Conservation (phyloP, 2,888 invertebrate species). For the Hermaeophaga mercurialis region DNA sequence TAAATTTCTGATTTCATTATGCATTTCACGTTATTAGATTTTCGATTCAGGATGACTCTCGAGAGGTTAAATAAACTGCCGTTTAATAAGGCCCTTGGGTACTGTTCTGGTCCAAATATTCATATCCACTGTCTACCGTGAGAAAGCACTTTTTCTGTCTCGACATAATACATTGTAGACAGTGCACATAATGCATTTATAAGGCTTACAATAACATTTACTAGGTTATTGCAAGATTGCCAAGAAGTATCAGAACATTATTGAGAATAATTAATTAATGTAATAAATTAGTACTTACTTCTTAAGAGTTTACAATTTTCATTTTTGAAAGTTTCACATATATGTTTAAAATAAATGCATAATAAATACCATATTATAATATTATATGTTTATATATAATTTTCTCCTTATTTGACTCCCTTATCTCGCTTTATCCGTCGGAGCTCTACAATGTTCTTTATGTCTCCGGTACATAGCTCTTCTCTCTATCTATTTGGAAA, state of each 20-base stretch:
- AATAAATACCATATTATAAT: no score
- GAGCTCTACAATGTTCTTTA: no score
- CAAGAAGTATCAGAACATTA: neutral
- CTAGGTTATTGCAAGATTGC: neutral
- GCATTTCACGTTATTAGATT: slow-evolving; percentile 7
- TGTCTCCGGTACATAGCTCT: no score
- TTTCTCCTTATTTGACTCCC: no score
- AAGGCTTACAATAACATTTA: slow-evolving; percentile 5
- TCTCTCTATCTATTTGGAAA: no score
- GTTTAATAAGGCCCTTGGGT: slow-evolving; percentile 18
- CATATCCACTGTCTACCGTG: slow-evolving; percentile 14
- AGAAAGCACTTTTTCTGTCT: slow-evolving; percentile 21
- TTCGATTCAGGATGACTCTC: slow-evolving; percentile 12
- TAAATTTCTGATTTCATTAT: neutral
- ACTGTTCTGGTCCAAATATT: slow-evolving; percentile 23
- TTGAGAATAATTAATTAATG: no score
- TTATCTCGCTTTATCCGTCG: no score
- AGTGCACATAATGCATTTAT: slow-evolving; percentile 11
- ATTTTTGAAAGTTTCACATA: no score
- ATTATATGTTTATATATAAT: no score
- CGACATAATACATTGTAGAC: slow-evolving; percentile 6
- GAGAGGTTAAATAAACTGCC: slow-evolving; percentile 13
- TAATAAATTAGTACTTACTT: no score
- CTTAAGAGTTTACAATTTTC: no score
- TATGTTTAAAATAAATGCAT: no score